phyloP scores from a whole-genome alignment of 2,113 vertebrate genomes.

The Esox niger region DNA sequence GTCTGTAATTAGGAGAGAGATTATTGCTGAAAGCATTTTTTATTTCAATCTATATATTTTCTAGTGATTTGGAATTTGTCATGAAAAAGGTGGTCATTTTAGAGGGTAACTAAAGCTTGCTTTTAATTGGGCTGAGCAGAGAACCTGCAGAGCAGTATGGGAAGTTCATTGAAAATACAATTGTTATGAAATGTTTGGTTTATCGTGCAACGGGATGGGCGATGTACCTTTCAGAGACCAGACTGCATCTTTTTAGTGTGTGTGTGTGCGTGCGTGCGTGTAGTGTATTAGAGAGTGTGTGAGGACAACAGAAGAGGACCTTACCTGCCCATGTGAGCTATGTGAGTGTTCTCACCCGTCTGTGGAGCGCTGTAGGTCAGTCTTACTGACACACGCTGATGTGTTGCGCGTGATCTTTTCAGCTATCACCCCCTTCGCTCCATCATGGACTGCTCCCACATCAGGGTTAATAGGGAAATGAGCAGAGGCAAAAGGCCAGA shows the following conservation, averaged over 20 bases:
- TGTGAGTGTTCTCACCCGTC: constrained; percentile 53
- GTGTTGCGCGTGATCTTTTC: constrained; percentile 53
- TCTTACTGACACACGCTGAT: constrained; percentile 60
- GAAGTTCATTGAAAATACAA: constrained; percentile 19
- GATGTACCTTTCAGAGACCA: not conserved
- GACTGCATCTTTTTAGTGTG: too few relatives aligned
- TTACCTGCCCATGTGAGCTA: constrained; percentile 50
- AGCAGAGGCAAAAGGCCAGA: constrained; percentile 21
- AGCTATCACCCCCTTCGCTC: constrained; percentile 29
- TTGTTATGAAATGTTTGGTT: not conserved
- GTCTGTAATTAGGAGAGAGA: constrained; percentile 55
- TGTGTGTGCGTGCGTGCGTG: constrained; percentile 17
- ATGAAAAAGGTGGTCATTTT: constrained; percentile 50
- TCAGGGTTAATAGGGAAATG: constrained; percentile 22
- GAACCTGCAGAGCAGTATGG: constrained; percentile 11
- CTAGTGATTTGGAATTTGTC: constrained; percentile 62
- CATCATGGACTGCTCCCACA: constrained; percentile 18
- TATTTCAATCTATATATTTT: constrained; percentile 58
- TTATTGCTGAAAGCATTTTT: constrained; percentile 43
- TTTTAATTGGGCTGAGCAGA: constrained; percentile 61
- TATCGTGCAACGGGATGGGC: not conserved
- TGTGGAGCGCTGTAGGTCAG: constrained; percentile 48
- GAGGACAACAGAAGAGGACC: constrained; percentile 12
- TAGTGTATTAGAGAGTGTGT: constrained; percentile 5
- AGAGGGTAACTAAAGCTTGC: constrained; percentile 54